Evolutionary conservation across 1,140 invertebrate species (phyloP).

Genomic region (Cotesia vestalis): DNA sequence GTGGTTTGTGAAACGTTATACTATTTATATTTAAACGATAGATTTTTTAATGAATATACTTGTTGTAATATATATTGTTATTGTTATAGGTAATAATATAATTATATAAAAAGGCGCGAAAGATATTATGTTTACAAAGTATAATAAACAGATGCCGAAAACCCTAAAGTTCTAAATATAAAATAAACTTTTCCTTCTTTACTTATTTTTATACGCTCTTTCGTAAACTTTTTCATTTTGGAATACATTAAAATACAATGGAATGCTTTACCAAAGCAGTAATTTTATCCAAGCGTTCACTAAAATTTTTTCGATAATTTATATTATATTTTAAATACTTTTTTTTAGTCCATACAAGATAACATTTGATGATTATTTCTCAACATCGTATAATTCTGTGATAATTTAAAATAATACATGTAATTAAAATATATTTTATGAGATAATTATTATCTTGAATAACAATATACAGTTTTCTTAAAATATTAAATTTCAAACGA

Average conservation of each 20-base stretch:
- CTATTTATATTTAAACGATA: too few species aligned
- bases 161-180: neutral
- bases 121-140: neutral
- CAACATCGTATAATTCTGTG: too few species aligned
- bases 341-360: neutral
- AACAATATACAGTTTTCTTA: too few species aligned
- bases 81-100: too few species aligned
- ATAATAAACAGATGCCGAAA: neutral
- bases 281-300: neutral
- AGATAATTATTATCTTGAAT: too few species aligned
- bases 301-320: neutral
- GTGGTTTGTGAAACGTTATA: constrained; percentile 5
- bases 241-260: neutral
- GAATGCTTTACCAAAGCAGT: neutral
- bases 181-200: neutral
- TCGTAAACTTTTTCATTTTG: constrained; percentile 6
- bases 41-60: too few species aligned
- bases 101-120: constrained; percentile 1
- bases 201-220: neutral
- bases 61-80: neutral
- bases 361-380: too few species aligned
- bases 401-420: too few species aligned
- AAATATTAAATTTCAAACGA: too few species aligned
- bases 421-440: too few species aligned
- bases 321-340: neutral